A percentile compares a stretch with the other conserved stretches of the same genome.
These are phyloP conservation scores for Periplaneta americana DNA, from an alignment of 1,140 invertebrate species.

Conservation along the genomic window DNA sequence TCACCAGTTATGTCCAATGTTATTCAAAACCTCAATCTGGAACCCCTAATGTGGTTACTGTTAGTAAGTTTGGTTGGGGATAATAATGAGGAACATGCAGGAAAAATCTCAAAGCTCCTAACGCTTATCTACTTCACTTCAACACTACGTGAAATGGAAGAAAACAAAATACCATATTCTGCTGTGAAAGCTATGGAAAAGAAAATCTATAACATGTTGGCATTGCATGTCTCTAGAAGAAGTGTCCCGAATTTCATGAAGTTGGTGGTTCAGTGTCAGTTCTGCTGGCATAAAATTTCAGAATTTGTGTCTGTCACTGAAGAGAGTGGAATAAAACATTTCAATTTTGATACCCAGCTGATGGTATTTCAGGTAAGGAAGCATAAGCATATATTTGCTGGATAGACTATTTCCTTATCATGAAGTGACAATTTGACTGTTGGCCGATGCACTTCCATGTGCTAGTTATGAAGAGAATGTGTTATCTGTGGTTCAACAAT, in stretches of 20 bases:
- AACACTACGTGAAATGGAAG: background rate
- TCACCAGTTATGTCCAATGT: background rate
- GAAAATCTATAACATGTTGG: background rate
- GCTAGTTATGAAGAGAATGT: no score
- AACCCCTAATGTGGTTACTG: background rate
- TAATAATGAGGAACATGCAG: background rate
- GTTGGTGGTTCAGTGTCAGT: background rate
- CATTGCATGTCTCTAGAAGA: background rate
- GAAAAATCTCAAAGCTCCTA: background rate
- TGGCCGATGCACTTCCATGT: no score
- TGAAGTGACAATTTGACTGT: no score
- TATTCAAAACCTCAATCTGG: background rate
- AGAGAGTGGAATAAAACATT: background rate
- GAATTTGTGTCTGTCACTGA: background rate
- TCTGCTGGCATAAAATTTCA: slow-evolving; percentile 1
- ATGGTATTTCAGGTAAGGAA: slow-evolving; percentile 12
- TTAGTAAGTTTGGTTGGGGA: background rate
- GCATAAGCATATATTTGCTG: no score
- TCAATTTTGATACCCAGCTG: slow-evolving; percentile 9
- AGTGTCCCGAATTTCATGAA: background rate
- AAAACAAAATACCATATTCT: background rate
- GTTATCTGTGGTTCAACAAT: no score
- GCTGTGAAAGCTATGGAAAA: background rate
- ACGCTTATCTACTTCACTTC: background rate
- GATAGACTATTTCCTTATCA: no score